Evolutionary conservation across 2,113 vertebrate genomes (phyloP), one percentile per base, ranked within the genome.

Genomic region (Solea solea): DNA sequence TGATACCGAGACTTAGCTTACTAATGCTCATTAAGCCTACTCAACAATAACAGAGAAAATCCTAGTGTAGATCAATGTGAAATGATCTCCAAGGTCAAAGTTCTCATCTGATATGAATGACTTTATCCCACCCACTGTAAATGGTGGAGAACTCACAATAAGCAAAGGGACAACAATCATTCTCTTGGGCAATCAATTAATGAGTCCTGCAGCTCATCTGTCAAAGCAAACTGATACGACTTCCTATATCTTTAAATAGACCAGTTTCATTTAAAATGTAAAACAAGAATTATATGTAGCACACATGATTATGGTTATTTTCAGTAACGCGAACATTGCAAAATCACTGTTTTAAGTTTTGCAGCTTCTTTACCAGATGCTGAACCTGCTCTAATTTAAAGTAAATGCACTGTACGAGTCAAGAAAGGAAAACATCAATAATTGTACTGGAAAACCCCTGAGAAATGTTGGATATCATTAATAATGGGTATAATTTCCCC

Each of bases 361-460:
- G 41, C 74, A 72, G 25, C 15, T 8, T 64, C 13, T 48, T 14
- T 13, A 12, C 1, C 9, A 48, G 9, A 48, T 2, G 1, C 10
- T 12, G 10, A 48, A 1, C 11, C 5, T 4, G 16, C 72, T 74
- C 1, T 64, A 70, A 63, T 74, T 74, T 80, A 81, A 82, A 72
- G 63, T 72, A 64, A 57, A 64, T 74, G 54, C 15, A 68, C 14
- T 48, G 46, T 76, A n/a, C 80, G 50, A 79, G 77, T 84, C 61
- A 78, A 78, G 60, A 69, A 63, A 25, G 64, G 42, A 74, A 61
- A 80, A 84, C 80, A 76, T 81, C 87, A 60, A 73, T 91, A 90
- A 90, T 93, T 93, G 88, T 88, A 92, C 90, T 10, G 57, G 68
- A 88, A 94, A 90, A 84, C 83, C 87, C 28, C 13, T 42, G 66